Conservation (phyloP, 2,888 invertebrate species). For the Cosmia trapezina region DNA sequence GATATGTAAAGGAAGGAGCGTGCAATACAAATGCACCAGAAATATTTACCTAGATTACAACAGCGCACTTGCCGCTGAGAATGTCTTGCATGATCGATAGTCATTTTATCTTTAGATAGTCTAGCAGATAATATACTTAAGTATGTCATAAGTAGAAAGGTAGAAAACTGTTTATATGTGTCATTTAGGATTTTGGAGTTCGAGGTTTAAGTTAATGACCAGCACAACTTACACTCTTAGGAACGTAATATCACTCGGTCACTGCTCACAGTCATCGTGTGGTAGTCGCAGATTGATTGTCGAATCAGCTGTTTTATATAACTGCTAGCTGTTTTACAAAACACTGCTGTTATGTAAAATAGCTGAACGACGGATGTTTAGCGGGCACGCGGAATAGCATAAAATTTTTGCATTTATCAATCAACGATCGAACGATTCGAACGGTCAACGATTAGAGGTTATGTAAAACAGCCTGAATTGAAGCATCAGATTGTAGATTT, state of each 20-base stretch:
- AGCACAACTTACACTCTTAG: not conserved
- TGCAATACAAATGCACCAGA: slow-evolving; percentile 25
- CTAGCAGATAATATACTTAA: not conserved
- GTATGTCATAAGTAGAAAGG: not conserved
- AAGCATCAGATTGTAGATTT: too few relatives aligned
- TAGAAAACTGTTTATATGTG: not conserved
- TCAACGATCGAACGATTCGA: too few relatives aligned
- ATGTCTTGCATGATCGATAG: slow-evolving; percentile 32
- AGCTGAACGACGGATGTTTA: not conserved
- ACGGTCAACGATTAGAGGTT: too few relatives aligned
- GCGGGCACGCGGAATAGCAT: too few relatives aligned
- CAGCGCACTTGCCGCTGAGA: slow-evolving; percentile 22
- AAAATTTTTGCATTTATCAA: too few relatives aligned
- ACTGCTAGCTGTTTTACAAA: not conserved
- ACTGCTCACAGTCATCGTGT: not conserved
- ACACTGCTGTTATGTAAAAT: not conserved
- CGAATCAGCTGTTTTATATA: not conserved
- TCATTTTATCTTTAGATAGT: slow-evolving; percentile 26
- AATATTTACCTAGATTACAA: slow-evolving; percentile 50
- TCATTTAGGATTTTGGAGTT: not conserved
- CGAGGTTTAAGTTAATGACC: not conserved
- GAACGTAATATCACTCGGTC: not conserved
- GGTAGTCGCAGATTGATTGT: not conserved
- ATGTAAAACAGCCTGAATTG: too few relatives aligned
- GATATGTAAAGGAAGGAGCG: slow-evolving; percentile 34